Evolutionary conservation across 2,113 vertebrate genomes (phyloP), one percentile per base, ranked within the genome.

Genomic region (Columbina picui): DNA sequence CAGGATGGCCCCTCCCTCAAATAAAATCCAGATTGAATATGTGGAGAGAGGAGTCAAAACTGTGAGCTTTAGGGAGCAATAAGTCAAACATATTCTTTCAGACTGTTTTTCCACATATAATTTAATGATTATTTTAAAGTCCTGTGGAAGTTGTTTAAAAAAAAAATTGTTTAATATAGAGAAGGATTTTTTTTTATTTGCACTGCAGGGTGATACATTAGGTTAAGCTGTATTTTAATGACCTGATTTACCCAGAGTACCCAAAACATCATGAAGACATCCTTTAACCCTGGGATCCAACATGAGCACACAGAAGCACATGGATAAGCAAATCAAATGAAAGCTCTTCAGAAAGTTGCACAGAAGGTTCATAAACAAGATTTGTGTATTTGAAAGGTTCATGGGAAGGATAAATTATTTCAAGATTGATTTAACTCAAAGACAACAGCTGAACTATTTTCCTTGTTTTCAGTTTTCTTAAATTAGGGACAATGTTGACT

Each of bases 321-420:
- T 34, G 71, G 75, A 76, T 91, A 95, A 94, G 63, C 93, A 93
- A 96, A 83, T 77, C 70, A 95, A 84, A 91, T 65, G n/a, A 87
- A 94, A 83, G 34, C 59, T 49, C 59, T 73, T 75, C 50, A 84
- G n/a, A 14, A 64, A 85, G 83, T 90, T 79, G 57, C 83, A 85
- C 65, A 88, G 61, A 78, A 78, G 36, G 74, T 90, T 69, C 61
- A 43, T 79, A 84, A 88, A 77, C 85, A 75, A 90, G 67, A 81
- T 89, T n/a, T 70, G 83, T 43, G 65, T 47, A 84, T 78, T 64
- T 56, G 75, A 61, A 96, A 89, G 26, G 14, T 67, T 91, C 17
- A 0, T 29, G 78, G 75, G 74, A 79, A 94, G 20, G 78, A 91
- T 87, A 94, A 87, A 95, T 89, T 88, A 91, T 91, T 91, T 96